A percentile compares a stretch with the other conserved stretches of the same genome.
Conservation (phyloP, 2,888 invertebrate genomes). For the Crepidodera aurea region DNA sequence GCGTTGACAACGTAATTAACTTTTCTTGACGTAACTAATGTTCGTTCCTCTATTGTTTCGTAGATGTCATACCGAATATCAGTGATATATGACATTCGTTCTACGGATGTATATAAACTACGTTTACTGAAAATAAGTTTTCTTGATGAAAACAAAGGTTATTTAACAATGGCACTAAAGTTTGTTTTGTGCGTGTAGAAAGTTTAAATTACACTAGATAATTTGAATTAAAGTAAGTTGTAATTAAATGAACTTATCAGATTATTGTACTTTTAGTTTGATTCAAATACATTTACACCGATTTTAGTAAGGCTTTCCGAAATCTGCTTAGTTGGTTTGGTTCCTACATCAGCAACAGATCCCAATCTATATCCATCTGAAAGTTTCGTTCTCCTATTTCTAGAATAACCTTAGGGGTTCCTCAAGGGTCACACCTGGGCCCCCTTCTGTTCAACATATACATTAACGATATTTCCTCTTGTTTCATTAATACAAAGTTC, state of each 20-base stretch:
- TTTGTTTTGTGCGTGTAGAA: slow-evolving; percentile 18
- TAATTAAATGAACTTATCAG: background rate
- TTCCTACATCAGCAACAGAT: no score
- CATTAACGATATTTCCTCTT: no score
- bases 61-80: slow-evolving; percentile 25
- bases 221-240: background rate
- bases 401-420: no score
- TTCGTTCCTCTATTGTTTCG: slow-evolving; percentile 14
- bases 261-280: no score
- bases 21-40: slow-evolving; percentile 19
- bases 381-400: no score
- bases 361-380: no score
- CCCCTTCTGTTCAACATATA: no score
- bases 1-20: slow-evolving; percentile 27
- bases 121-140: slow-evolving; percentile 26
- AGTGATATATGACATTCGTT: slow-evolving; percentile 23
- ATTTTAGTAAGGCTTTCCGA: no score
- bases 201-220: slow-evolving; percentile 20
- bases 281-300: no score
- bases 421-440: no score
- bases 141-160: slow-evolving; percentile 22
- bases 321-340: no score
- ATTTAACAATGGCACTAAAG: slow-evolving; percentile 9
- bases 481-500: no score
- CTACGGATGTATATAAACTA: slow-evolving; percentile 23